phyloP scores from a whole-genome alignment of 2,888 invertebrate genomes.

The Tiliacea citrago region DNA sequence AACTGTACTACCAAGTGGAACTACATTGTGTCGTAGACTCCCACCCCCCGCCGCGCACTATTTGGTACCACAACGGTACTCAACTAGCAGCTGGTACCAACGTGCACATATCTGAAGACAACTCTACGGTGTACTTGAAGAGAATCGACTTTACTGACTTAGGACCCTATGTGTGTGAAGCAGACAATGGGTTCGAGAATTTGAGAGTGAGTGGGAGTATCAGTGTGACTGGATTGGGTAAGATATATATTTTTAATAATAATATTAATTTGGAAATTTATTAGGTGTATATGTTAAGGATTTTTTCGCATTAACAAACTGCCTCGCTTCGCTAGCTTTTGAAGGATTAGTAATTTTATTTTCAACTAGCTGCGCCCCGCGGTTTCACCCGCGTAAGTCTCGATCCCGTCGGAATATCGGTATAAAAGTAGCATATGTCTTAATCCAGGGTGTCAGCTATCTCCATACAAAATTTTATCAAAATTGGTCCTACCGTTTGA shows the following conservation, averaged over 20 bases:
- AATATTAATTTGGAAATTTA: neutral
- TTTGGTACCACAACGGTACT: slow-evolving; percentile 83
- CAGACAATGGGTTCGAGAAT: slow-evolving; percentile 85
- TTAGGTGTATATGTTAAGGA: neutral
- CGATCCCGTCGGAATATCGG: too few relatives aligned
- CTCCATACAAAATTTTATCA: too few relatives aligned
- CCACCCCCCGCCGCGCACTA: slow-evolving; percentile 70
- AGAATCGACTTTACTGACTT: slow-evolving; percentile 78
- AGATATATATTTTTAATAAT: slow-evolving; percentile 54
- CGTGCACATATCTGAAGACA: slow-evolving; percentile 70
- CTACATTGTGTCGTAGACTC: slow-evolving; percentile 76
- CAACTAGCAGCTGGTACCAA: slow-evolving; percentile 64
- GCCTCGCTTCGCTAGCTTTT: neutral
- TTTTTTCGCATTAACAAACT: neutral
- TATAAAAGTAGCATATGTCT: too few relatives aligned
- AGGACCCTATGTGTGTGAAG: slow-evolving; percentile 89
- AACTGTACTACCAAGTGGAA: slow-evolving; percentile 77
- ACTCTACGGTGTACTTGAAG: slow-evolving; percentile 72
- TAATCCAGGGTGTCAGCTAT: too few relatives aligned
- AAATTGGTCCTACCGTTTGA: too few relatives aligned
- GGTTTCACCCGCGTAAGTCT: too few relatives aligned
- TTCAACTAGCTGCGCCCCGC: too few relatives aligned
- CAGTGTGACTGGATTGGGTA: slow-evolving; percentile 80
- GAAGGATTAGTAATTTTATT: neutral
- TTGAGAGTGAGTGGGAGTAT: slow-evolving; percentile 75